Percentiles rank a stretch among this genome's conserved stretches.
phyloP scores from a whole-genome alignment of 2,113 vertebrate genomes.

The Diadophis punctatus region DNA sequence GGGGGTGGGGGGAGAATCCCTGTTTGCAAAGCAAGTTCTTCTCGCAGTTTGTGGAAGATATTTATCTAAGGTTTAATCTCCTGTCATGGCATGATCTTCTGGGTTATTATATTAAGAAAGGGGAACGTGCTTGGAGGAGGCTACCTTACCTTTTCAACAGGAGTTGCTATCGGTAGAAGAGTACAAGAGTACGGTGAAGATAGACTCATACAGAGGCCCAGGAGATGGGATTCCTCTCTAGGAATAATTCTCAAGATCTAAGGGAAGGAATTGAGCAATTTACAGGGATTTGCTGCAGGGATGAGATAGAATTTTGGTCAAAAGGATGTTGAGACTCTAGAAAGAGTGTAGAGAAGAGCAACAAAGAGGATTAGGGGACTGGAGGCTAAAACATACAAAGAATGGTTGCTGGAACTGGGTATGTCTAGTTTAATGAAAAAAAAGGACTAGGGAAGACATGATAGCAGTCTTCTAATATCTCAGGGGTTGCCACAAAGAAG shows the following conservation, averaged over 20 bases:
- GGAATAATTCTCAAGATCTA: not conserved
- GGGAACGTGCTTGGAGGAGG: not conserved
- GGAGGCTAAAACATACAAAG: too few species aligned
- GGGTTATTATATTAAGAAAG: not conserved
- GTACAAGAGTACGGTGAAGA: too few species aligned
- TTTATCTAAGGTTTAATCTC: not conserved
- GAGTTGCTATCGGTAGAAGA: not conserved
- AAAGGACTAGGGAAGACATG: too few species aligned
- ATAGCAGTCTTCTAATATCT: too few species aligned
- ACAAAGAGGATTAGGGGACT: too few species aligned
- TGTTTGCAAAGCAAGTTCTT: not conserved
- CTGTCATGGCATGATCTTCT: not conserved
- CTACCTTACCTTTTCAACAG: too few species aligned
- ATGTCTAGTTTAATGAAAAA: too few species aligned
- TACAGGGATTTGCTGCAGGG: not conserved
- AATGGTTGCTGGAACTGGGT: too few species aligned
- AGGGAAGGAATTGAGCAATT: not conserved
- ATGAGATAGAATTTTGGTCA: too few species aligned
- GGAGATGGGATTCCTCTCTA: not conserved
- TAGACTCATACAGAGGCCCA: not conserved
- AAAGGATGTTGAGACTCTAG: too few species aligned
- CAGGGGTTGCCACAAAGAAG: too few species aligned
- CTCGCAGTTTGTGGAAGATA: not conserved
- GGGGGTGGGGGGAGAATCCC: not conserved
- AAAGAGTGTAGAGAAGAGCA: too few species aligned